Evolutionary conservation across 92 coral and sea anemone species (phyloP).

Genomic region (Chrysogorgia sp.): DNA sequence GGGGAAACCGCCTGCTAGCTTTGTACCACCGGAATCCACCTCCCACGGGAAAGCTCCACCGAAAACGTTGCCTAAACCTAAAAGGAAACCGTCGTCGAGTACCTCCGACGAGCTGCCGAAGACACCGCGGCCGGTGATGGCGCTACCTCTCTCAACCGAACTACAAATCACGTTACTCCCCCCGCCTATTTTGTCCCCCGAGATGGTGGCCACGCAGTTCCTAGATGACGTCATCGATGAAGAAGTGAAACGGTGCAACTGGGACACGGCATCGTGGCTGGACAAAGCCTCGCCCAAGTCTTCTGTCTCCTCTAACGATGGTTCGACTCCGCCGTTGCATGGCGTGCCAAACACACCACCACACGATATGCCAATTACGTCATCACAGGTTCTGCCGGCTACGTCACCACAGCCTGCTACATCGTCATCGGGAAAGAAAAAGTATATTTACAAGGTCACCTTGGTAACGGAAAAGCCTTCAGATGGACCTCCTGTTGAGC

Average conservation of each 20-base stretch:
- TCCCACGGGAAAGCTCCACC: slow-evolving; percentile 23
- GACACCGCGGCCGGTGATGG: slow-evolving; percentile 6
- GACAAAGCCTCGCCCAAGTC: slow-evolving; percentile 25
- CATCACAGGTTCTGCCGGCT: neutral
- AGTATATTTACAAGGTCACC: slow-evolving; percentile 36
- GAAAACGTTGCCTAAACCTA: slow-evolving; percentile 33
- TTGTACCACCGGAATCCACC: neutral
- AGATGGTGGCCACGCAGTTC: slow-evolving; percentile 55
- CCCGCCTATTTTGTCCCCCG: slow-evolving; percentile 35
- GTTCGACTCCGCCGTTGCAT: neutral
- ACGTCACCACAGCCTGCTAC: neutral
- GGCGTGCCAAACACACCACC: neutral
- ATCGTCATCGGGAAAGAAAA: slow-evolving; percentile 23
- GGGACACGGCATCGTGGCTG: slow-evolving; percentile 97
- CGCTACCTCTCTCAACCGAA: slow-evolving; percentile 14
- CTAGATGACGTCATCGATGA: slow-evolving; percentile 84
- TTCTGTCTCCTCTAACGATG: neutral
- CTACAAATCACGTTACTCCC: slow-evolving; percentile 12
- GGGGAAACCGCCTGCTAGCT: neutral
- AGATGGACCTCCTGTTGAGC: slow-evolving; percentile 20
- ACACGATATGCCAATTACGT: neutral
- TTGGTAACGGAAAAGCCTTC: slow-evolving; percentile 33
- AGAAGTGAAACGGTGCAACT: slow-evolving; percentile 93
- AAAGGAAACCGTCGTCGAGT: slow-evolving; percentile 17
- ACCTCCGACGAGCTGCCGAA: neutral